Evolutionary conservation across 2,888 invertebrate species (phyloP).

Genomic region (Latheticus oryzae): DNA sequence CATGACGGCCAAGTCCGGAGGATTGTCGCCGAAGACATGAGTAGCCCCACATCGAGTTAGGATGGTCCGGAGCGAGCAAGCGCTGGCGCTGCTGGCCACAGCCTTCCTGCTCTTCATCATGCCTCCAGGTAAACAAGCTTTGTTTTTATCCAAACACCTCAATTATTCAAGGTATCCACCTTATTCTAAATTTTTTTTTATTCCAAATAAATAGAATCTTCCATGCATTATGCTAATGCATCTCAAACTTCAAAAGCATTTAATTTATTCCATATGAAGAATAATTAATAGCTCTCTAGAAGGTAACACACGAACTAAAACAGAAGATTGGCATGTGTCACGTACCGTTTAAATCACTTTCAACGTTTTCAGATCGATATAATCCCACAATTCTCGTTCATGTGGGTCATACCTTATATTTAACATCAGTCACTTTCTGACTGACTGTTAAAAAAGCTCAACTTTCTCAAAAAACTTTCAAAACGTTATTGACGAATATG

Average conservation of each 20-base stretch:
- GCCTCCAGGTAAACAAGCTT: slow-evolving; percentile 64
- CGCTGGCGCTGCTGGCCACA: slow-evolving; percentile 62
- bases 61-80: slow-evolving; percentile 61
- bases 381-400: slow-evolving; percentile 39
- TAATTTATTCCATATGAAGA: slow-evolving; percentile 4
- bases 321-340: slow-evolving; percentile 39
- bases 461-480: slow-evolving; percentile 10
- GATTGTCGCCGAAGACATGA: slow-evolving; percentile 61
- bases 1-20: slow-evolving; percentile 65
- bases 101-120: slow-evolving; percentile 63
- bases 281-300: slow-evolving; percentile 15
- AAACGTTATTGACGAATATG: slow-evolving; percentile 37
- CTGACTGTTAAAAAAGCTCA: slow-evolving; percentile 12
- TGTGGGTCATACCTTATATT: slow-evolving; percentile 41
- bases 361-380: slow-evolving; percentile 43
- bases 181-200: no score
- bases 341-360: slow-evolving; percentile 42
- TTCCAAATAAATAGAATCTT: no score
- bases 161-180: slow-evolving; percentile 11
- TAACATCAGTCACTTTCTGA: slow-evolving; percentile 26
- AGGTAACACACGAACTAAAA: slow-evolving; percentile 3
- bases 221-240: neutral
- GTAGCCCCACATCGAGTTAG: slow-evolving; percentile 59
- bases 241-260: neutral
- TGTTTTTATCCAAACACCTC: slow-evolving; percentile 7